Evolutionary conservation across 2,797 vertebrate genomes (phyloP).

Genomic region (Heterohyrax brucei): DNA sequence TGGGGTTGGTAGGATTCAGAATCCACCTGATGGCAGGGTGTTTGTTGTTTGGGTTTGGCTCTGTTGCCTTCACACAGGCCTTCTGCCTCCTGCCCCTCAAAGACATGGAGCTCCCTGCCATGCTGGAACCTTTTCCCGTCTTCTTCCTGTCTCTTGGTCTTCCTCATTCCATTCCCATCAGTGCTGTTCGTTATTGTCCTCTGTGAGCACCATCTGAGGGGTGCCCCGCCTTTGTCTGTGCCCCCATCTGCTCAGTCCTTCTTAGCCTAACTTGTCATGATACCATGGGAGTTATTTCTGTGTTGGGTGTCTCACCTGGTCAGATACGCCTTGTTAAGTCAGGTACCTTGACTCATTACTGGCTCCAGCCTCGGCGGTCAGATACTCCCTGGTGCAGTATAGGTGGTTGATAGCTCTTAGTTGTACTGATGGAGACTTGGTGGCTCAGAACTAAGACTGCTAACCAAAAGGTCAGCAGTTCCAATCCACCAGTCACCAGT

Average conservation of each 20-base stretch:
- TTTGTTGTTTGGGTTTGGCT: too few species aligned
- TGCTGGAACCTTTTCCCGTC: not conserved
- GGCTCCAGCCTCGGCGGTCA: not conserved
- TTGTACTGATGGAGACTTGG: not conserved
- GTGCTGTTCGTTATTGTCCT: too few species aligned
- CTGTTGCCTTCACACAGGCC: not conserved
- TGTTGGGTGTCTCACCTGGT: too few species aligned
- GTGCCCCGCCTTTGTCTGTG: accelerated
- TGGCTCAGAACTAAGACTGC: too few species aligned
- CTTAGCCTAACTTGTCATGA: not conserved
- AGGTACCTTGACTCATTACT: not conserved
- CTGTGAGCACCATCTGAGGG: accelerated
- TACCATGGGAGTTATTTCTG: not conserved
- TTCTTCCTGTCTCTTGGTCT: not conserved
- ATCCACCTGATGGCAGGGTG: too few species aligned
- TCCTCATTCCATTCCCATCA: not conserved
- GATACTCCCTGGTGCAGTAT: not conserved
- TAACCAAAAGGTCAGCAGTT: too few species aligned
- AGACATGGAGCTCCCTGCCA: not conserved
- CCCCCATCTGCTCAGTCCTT: accelerated
- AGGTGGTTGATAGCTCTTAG: not conserved
- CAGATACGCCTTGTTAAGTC: not conserved
- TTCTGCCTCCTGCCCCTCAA: not conserved
- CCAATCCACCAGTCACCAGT: too few species aligned
- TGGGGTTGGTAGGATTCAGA: too few species aligned